Evolutionary conservation across 2,888 invertebrate species (phyloP), one percentile per base, ranked within the genome.

Genomic region (Dryobota labecula): DNA sequence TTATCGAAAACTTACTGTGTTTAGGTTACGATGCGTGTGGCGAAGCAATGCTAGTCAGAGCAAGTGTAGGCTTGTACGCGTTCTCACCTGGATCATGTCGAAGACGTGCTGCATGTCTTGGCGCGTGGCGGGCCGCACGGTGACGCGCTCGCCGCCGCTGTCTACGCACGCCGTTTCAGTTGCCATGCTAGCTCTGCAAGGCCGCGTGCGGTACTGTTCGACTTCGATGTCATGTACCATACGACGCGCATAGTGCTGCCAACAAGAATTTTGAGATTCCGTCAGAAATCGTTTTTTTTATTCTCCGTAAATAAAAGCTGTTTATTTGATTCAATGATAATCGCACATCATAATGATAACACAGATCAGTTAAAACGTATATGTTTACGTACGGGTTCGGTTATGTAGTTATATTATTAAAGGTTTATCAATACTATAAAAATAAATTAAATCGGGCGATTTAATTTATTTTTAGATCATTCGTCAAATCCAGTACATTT

Each of bases 11-110:
- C n/a, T n/a, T n/a, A n/a, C n/a, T n/a, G 3, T 56, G 49, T 65
- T 47, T n/a, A 30, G 38, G 38, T 58, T n/a, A 15, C 8, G n/a
- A 51, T 33, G 24, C 13, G 18, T 62, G 7, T 33, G 18, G 11
- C 20, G n/a, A 20, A 9, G 8, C 20, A 38, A 9, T 63, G 7
- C n/a, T 24, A 24, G 8, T 45, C 18, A 63, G 15, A 27, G 7
- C 36, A n/a, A 47, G 27, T 27, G 6, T 7, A 51, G 4, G n/a
- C 1, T 30, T 41, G 18, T 15, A 5, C 2, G 41, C 18, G 24
- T 20, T 20, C 93, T 90, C 84, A 94, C 94, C 73, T 90, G 89
- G 78, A 94, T 94, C 90, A 94, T 88, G 41, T 86, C 79, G 63
- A 87, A 88, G 13, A 94, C 78, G 70, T 72, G 80, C 54, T 87